Conservation (phyloP, 2,113 vertebrate genomes). For the Dasypus novemcinctus region DNA sequence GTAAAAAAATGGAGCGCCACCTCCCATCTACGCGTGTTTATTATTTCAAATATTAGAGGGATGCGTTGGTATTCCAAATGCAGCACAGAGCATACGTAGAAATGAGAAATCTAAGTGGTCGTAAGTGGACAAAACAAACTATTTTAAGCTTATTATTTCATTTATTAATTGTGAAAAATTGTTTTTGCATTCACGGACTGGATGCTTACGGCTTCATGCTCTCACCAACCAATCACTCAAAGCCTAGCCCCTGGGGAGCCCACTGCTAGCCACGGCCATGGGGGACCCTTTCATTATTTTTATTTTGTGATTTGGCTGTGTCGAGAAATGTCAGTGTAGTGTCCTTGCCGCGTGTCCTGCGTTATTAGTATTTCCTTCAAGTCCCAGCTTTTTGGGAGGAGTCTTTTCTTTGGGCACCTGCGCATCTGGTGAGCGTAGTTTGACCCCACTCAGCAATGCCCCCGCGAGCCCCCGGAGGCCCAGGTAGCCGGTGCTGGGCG, state of each 20-base stretch:
- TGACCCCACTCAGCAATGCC: neutral
- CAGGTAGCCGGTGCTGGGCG: too few species aligned
- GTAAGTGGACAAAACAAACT: neutral
- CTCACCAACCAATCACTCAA: neutral
- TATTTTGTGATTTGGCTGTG: neutral
- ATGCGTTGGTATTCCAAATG: neutral
- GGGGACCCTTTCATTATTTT: fast-evolving
- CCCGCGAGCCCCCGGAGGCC: neutral
- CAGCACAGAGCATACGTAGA: neutral
- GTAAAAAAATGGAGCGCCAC: neutral
- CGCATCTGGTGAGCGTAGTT: neutral
- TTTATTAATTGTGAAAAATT: neutral
- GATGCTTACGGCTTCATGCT: neutral
- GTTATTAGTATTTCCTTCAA: fast-evolving
- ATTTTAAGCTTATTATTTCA: neutral
- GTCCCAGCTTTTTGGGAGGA: fast-evolving
- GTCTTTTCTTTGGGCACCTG: neutral
- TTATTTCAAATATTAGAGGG: neutral
- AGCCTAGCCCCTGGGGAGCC: neutral
- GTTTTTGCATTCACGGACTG: neutral
- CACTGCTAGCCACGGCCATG: fast-evolving
- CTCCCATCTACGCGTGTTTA: neutral
- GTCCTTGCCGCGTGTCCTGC: neutral
- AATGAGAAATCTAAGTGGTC: neutral
- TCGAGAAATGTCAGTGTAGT: fast-evolving